These are phyloP conservation scores for Apamea epomidion DNA, from an alignment of 2,888 invertebrate species.

Conservation along the genomic window DNA sequence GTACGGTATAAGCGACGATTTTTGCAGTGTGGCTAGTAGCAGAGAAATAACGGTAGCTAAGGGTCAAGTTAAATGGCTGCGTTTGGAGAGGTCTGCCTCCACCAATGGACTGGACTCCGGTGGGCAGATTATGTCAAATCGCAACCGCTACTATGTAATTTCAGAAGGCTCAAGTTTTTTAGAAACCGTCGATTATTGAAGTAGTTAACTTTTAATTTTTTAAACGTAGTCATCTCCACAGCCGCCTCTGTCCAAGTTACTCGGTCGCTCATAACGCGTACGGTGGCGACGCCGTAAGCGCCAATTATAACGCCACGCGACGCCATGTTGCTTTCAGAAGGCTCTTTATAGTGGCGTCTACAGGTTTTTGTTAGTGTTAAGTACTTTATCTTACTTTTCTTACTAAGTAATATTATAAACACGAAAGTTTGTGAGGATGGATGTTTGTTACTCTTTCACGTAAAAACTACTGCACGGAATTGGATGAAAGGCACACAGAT, in stretches of 20 bases:
- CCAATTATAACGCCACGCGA: conserved; percentile 81
- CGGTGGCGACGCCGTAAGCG: conserved; percentile 77
- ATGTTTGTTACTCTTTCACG: too few relatives aligned
- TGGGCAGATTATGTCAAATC: background rate
- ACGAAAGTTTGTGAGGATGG: too few relatives aligned
- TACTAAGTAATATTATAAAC: too few relatives aligned
- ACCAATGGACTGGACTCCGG: background rate
- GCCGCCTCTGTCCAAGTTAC: conserved; percentile 69
- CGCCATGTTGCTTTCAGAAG: conserved; percentile 79
- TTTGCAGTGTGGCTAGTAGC: too few relatives aligned
- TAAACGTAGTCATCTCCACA: conserved; percentile 49
- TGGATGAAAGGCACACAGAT: too few relatives aligned
- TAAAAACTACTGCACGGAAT: too few relatives aligned
- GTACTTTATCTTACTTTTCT: background rate
- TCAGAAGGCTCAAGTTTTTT: background rate
- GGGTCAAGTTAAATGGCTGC: background rate
- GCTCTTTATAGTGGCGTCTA: conserved; percentile 67
- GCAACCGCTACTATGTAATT: background rate
- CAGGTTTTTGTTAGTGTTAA: background rate
- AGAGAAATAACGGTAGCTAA: too few relatives aligned
- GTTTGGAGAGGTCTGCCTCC: background rate
- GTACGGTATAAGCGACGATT: too few relatives aligned
- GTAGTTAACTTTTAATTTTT: too few relatives aligned
- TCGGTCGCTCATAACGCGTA: conserved; percentile 76
- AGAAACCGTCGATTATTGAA: background rate